A percentile compares a stretch with the other conserved stretches of the same genome.
phyloP scores from a whole-genome alignment of 2,888 invertebrate genomes.

The Phaedon cochleariae region DNA sequence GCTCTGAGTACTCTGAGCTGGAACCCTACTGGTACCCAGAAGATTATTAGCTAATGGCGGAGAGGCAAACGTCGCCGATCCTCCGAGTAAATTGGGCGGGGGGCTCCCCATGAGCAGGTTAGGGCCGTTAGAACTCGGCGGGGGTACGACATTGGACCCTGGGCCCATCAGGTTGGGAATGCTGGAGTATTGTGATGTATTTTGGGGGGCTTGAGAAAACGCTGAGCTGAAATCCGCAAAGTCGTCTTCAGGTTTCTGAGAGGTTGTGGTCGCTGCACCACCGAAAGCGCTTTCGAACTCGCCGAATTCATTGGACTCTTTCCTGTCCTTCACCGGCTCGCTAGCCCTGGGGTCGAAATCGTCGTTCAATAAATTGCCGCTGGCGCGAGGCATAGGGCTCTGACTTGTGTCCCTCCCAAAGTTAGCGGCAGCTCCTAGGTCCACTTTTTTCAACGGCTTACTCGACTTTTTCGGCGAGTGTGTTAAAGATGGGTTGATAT shows the following conservation, averaged over 20 bases:
- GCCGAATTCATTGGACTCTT: conserved; percentile 71
- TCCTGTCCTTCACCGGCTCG: conserved; percentile 50
- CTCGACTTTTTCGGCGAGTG: conserved; percentile 60
- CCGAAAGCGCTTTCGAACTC: conserved; percentile 80
- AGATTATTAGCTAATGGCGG: conserved; percentile 1
- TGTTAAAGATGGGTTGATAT: conserved; percentile 59
- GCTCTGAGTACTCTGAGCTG: conserved; percentile 16
- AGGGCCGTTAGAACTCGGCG: conserved; percentile 28
- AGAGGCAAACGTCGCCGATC: conserved; percentile 12
- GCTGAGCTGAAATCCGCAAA: conserved; percentile 86
- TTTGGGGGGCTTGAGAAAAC: conserved; percentile 61
- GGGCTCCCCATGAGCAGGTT: conserved; percentile 12
- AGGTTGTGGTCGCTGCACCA: conserved; percentile 44
- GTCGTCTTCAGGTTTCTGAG: conserved; percentile 65
- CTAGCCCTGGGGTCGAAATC: conserved; percentile 70
- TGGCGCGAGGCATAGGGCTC: conserved; percentile 54
- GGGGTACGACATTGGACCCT: conserved; percentile 27
- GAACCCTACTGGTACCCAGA: conserved; percentile 6
- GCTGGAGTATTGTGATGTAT: conserved; percentile 29
- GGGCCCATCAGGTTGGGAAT: conserved; percentile 35
- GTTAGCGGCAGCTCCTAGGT: conserved; percentile 74
- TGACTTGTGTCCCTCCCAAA: conserved; percentile 67
- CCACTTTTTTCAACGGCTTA: conserved; percentile 67
- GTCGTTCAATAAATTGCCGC: conserved; percentile 66
- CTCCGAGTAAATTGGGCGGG: conserved; percentile 35